These are phyloP conservation scores for Canis aureus DNA, from an alignment of 2,113 vertebrate species.

Conservation along the genomic window DNA sequence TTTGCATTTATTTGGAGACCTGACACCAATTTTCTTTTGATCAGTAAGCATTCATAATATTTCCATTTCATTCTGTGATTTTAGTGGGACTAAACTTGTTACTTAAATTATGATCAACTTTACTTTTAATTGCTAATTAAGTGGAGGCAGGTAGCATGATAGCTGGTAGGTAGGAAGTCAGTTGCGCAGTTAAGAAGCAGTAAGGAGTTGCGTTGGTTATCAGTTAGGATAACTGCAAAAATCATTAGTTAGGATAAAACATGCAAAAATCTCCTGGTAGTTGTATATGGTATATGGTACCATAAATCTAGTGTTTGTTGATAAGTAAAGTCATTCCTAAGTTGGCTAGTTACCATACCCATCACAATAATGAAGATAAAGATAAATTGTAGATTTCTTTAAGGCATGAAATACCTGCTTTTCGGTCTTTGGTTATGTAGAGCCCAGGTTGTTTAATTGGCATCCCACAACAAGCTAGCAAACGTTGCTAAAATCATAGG, in stretches of 20 bases:
- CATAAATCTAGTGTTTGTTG: not conserved
- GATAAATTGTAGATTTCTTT: not conserved
- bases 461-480: not conserved
- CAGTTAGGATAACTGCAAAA: not conserved
- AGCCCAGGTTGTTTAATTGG: constrained; percentile 12
- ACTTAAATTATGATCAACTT: not conserved
- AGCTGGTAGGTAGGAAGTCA: not conserved
- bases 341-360: not conserved
- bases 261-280: not conserved
- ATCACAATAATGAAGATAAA: not conserved
- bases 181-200: not conserved
- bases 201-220: not conserved
- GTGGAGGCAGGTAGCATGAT: not conserved
- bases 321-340: not conserved
- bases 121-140: constrained; percentile 35
- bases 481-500: not conserved
- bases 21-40: not conserved
- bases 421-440: constrained; percentile 26
- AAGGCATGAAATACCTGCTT: not conserved
- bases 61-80: not conserved
- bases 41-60: not conserved
- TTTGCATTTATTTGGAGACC: not conserved
- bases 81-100: constrained; percentile 38
- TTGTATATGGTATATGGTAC: not conserved
- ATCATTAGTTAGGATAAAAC: not conserved